These are phyloP conservation scores for Auanema sp. DNA, from an alignment of 2,888 invertebrate genomes.

Conservation along the genomic window DNA sequence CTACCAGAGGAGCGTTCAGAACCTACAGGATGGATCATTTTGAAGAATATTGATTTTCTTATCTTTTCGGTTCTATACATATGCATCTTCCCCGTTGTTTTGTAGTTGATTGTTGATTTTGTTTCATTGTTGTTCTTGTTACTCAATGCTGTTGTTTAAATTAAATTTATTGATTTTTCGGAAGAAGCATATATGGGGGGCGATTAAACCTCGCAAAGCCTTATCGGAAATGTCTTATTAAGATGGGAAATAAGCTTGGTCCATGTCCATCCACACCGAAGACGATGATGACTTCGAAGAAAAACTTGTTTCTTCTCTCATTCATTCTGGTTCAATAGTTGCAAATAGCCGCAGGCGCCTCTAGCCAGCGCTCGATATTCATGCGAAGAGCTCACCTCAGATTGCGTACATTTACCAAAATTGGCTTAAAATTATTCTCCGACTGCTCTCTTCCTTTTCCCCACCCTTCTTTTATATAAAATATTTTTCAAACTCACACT, in stretches of 20 bases:
- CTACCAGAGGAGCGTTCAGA: slow-evolving; percentile 28
- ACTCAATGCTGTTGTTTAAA: too few species aligned
- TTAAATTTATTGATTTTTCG: too few species aligned
- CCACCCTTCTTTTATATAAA: background rate
- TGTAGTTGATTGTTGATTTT: background rate
- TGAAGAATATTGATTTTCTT: slow-evolving; percentile 22
- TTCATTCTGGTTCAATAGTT: slow-evolving; percentile 4
- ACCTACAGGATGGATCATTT: slow-evolving; percentile 37
- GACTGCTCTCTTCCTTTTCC: background rate
- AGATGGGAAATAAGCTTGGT: too few species aligned
- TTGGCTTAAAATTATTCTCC: too few species aligned
- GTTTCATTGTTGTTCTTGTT: too few species aligned
- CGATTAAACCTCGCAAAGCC: background rate
- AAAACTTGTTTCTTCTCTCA: too few species aligned
- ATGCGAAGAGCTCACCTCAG: background rate
- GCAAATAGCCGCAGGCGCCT: slow-evolving; percentile 1
- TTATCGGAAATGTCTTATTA: too few species aligned
- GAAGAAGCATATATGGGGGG: background rate
- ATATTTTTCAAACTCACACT: background rate
- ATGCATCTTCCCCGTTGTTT: background rate
- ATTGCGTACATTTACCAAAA: background rate
- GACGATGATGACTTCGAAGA: too few species aligned
- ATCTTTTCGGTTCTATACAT: background rate
- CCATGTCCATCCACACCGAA: too few species aligned
- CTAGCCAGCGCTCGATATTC: slow-evolving; percentile 4